phyloP scores from a whole-genome alignment of 2,888 invertebrate genomes.

The Baccha elongata region DNA sequence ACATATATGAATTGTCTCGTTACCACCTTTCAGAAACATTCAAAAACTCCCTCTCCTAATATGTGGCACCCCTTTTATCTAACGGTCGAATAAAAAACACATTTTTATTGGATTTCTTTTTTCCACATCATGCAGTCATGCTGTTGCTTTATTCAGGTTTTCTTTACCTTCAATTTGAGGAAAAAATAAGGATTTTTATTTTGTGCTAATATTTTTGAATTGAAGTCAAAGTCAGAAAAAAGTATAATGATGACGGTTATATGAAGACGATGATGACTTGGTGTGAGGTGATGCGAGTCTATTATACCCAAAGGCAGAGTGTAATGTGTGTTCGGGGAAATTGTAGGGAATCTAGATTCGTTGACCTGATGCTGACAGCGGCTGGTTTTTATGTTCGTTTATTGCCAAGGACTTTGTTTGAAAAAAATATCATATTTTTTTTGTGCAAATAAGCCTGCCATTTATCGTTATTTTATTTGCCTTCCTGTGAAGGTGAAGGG shows the following conservation, averaged over 20 bases:
- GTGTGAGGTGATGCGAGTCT: slow-evolving; percentile 61
- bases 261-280: slow-evolving; percentile 57
- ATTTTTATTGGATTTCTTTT: slow-evolving; percentile 58
- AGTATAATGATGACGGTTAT: slow-evolving; percentile 62
- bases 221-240: slow-evolving; percentile 37
- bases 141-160: slow-evolving; percentile 63
- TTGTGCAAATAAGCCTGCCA: slow-evolving; percentile 60
- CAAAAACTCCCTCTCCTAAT: not conserved
- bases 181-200: slow-evolving; percentile 52
- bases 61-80: not conserved
- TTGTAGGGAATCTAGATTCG: slow-evolving; percentile 18
- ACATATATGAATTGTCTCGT: slow-evolving; percentile 48
- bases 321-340: slow-evolving; percentile 17
- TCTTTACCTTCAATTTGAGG: slow-evolving; percentile 54
- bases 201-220: slow-evolving; percentile 47
- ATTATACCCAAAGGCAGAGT: slow-evolving; percentile 50
- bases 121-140: slow-evolving; percentile 49
- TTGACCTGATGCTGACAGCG: slow-evolving; percentile 70
- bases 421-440: slow-evolving; percentile 40
- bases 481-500: slow-evolving; percentile 61
- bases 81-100: slow-evolving; percentile 23
- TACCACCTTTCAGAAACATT: slow-evolving; percentile 52
- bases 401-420: slow-evolving; percentile 38
- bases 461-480: slow-evolving; percentile 68
- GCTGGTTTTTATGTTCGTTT: slow-evolving; percentile 68